Evolutionary conservation across 2,797 vertebrate genomes (phyloP).

Genomic region (Microhierax caerulescens): DNA sequence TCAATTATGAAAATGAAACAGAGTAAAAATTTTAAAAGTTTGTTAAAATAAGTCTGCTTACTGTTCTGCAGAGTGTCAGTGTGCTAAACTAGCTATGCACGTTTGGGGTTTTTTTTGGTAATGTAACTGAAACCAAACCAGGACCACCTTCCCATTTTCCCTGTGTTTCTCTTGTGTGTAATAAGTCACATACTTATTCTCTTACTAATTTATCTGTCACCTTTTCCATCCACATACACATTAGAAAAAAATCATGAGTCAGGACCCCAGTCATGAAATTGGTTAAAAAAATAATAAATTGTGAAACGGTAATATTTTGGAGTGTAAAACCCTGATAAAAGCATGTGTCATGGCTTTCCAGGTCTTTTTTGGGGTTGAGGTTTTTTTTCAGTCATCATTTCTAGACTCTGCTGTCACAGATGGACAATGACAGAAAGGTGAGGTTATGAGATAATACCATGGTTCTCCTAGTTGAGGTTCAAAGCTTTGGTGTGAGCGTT

Average conservation of each 20-base stretch:
- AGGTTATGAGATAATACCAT: background rate
- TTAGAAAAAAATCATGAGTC: background rate
- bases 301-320: background rate
- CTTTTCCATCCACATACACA: background rate
- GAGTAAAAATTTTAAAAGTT: background rate
- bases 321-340: background rate
- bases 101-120: background rate
- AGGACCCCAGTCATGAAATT: background rate
- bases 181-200: background rate
- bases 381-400: background rate
- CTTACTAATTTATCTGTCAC: background rate
- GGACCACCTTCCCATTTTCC: background rate
- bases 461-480: background rate
- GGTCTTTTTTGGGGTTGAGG: background rate
- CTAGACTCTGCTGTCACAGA: background rate
- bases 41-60: background rate
- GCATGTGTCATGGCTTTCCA: background rate
- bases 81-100: background rate
- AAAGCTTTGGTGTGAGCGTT: background rate
- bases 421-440: background rate
- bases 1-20: constrained; percentile 12
- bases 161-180: background rate
- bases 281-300: background rate
- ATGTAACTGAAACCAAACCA: background rate
- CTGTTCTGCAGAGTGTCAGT: background rate